These are phyloP conservation scores for Centropyge bicolor DNA, from an alignment of 2,797 vertebrate species.

Conservation along the genomic window DNA sequence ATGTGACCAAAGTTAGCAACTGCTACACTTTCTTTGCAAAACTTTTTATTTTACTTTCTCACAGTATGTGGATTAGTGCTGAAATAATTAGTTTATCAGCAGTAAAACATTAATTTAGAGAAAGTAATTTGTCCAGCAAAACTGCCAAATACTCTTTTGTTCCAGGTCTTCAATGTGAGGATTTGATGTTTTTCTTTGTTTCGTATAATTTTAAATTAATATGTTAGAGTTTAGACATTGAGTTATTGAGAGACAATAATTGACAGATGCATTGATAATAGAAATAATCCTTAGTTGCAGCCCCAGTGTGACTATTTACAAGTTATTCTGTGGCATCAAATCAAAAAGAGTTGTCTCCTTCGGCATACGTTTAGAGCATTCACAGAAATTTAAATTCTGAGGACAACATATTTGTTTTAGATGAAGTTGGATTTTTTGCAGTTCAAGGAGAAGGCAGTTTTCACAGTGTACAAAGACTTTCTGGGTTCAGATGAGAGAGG, in stretches of 20 bases:
- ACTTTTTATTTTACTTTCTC: slow-evolving; percentile 1
- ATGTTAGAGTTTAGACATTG: neutral
- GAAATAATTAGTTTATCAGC: neutral
- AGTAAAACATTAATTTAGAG: neutral
- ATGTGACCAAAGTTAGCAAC: slow-evolving; percentile 3
- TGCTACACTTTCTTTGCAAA: slow-evolving; percentile 2
- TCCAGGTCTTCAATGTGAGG: neutral
- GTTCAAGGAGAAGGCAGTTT: slow-evolving; percentile 44
- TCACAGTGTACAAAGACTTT: slow-evolving; percentile 50
- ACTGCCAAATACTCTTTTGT: slow-evolving; percentile 16
- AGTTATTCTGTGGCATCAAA: neutral
- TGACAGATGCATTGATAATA: neutral
- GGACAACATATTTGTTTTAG: slow-evolving; percentile 54
- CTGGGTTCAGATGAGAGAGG: slow-evolving; percentile 52
- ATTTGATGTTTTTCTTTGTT: slow-evolving; percentile 1
- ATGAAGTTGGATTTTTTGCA: slow-evolving; percentile 31
- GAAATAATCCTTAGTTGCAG: neutral
- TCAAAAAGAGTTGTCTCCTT: slow-evolving; percentile 1
- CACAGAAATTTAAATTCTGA: slow-evolving; percentile 56
- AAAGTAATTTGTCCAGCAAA: slow-evolving; percentile 10
- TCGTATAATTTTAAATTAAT: neutral
- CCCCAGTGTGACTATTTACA: neutral
- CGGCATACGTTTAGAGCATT: neutral
- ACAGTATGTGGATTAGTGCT: neutral
- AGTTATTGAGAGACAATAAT: neutral